A percentile compares a stretch with the other conserved stretches of the same genome.
Conservation (phyloP, 2,113 vertebrate genomes). For the Odontophorus gujanensis region DNA sequence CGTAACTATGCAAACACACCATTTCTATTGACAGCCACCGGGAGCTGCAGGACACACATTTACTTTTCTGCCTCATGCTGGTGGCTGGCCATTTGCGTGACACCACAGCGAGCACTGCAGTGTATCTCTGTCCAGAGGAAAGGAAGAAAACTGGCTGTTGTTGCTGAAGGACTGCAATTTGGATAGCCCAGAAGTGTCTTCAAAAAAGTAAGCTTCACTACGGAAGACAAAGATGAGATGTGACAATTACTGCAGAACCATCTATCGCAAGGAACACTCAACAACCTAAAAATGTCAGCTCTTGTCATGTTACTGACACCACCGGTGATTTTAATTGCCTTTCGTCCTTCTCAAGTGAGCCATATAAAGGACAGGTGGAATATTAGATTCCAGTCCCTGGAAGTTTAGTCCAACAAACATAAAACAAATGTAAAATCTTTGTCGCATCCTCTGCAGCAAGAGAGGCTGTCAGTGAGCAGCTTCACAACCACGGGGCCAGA, state of each 20-base stretch:
- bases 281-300: constrained; percentile 26
- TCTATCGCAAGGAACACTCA: not conserved
- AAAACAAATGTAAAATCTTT: constrained; percentile 15
- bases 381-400: constrained; percentile 27
- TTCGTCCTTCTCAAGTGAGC: constrained; percentile 45
- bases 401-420: constrained; percentile 16
- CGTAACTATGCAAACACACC: rapidly evolving
- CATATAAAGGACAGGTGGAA: constrained; percentile 39
- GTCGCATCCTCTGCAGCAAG: not conserved
- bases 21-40: not conserved
- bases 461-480: not conserved
- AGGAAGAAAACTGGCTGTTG: not conserved
- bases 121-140: not conserved
- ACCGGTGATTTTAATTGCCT: constrained; percentile 55
- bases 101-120: not conserved
- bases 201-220: not conserved
- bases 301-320: constrained; percentile 31
- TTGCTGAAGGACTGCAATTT: not conserved
- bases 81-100: not conserved
- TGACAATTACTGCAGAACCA: constrained; percentile 46
- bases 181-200: not conserved
- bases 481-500: not conserved
- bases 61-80: rapidly evolving
- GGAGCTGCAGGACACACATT: not conserved
- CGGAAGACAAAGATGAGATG: constrained; percentile 43